Conservation (phyloP, 53 echinoderm and acorn worm species). For the Hippasteria phrygiana region DNA sequence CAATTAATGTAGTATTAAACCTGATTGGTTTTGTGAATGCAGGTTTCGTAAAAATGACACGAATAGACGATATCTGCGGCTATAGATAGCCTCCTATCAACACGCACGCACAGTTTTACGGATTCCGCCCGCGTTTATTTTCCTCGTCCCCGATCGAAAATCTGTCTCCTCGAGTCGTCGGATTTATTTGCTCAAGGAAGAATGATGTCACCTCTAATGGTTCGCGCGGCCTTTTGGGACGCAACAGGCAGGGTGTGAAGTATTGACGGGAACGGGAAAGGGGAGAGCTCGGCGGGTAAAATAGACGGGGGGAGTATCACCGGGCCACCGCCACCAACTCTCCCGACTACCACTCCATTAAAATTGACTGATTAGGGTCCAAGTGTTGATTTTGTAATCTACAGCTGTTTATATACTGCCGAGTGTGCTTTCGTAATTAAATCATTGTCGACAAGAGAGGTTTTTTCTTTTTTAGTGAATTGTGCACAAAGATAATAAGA, state of each 20-base stretch:
- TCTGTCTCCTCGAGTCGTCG: constrained; percentile 54
- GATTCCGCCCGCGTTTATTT: constrained; percentile 39
- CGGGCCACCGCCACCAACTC: not conserved
- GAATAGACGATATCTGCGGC: constrained; percentile 6
- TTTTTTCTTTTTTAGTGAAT: constrained; percentile 52
- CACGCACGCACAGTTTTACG: not conserved
- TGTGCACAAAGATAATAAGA: constrained; percentile 56
- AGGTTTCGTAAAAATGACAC: constrained; percentile 42
- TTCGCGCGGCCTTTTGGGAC: constrained; percentile 57
- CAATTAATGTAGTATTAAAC: not conserved
- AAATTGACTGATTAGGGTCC: constrained; percentile 73
- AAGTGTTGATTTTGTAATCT: constrained; percentile 72
- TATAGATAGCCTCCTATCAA: not conserved
- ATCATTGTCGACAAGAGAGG: constrained; percentile 73
- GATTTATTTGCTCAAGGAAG: constrained; percentile 63
- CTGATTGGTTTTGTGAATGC: constrained; percentile 29
- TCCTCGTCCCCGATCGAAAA: constrained; percentile 41
- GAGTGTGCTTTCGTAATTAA: constrained; percentile 74
- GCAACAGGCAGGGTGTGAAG: constrained; percentile 59
- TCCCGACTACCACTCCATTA: constrained; percentile 70
- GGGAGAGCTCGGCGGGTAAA: constrained; percentile 19
- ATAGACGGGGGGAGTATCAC: not conserved
- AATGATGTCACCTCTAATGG: constrained; percentile 67
- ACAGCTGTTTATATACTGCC: constrained; percentile 76
- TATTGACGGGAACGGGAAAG: constrained; percentile 16